Evolutionary conservation across 2,888 invertebrate species (phyloP).

Genomic region (Xanthia icteritia): DNA sequence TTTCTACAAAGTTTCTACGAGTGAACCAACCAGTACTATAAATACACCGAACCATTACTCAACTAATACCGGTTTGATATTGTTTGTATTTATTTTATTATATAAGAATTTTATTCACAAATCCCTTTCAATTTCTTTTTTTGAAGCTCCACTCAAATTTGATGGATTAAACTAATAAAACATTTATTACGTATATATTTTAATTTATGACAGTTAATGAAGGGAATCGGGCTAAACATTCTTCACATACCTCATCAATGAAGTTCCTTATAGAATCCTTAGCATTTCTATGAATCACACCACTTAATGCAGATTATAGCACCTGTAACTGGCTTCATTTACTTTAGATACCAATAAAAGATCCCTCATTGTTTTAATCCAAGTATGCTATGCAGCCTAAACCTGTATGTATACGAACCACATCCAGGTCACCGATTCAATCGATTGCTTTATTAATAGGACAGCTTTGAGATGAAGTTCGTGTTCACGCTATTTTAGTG

Average conservation of each 20-base stretch:
- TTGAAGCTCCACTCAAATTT: neutral
- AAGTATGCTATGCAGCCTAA: neutral
- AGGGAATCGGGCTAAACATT: neutral
- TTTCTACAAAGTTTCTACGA: constrained; percentile 41
- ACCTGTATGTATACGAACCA: constrained; percentile 16
- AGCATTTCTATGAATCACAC: constrained; percentile 24
- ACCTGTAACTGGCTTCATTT: neutral
- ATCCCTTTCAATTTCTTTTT: constrained; percentile 3
- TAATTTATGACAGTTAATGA: neutral
- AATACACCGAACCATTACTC: constrained; percentile 37
- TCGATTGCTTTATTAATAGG: constrained; percentile 48
- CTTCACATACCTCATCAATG: neutral
- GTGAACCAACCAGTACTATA: constrained; percentile 38
- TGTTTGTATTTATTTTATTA: constrained; percentile 33
- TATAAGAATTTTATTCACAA: neutral
- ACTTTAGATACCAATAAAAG: neutral
- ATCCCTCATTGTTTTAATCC: neutral
- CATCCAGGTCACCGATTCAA: constrained; percentile 31
- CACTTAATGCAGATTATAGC: constrained; percentile 8
- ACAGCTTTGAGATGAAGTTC: constrained; percentile 31
- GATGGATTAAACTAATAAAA: neutral
- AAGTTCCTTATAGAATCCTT: constrained; percentile 4
- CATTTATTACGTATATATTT: too few species aligned
- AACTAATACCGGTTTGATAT: constrained; percentile 52
- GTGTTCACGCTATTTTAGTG: constrained; percentile 40